These are phyloP conservation scores for Palythoa heliodiscus DNA, from an alignment of 92 coral and sea anemone genomes.

Conservation along the genomic window DNA sequence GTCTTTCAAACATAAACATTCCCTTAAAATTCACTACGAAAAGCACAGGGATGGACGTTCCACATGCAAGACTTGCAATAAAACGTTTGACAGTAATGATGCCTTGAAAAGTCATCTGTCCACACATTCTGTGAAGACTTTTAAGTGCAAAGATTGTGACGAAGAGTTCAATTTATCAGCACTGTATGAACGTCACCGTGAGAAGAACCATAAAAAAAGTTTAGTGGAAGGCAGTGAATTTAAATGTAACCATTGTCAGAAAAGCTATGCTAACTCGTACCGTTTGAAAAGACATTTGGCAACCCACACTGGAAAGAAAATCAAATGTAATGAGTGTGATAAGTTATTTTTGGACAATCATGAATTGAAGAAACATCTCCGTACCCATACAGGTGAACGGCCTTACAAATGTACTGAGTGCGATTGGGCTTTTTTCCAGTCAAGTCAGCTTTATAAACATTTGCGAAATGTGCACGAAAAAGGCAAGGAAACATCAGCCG, in stretches of 20 bases:
- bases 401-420: slow-evolving; percentile 30
- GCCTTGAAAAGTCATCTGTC: background rate
- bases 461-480: slow-evolving; percentile 3
- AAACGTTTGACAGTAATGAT: slow-evolving; percentile 13
- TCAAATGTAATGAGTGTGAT: slow-evolving; percentile 20
- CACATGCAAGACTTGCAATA: background rate
- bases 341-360: slow-evolving; percentile 18
- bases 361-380: slow-evolving; percentile 38
- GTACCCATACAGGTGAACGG: slow-evolving; percentile 37
- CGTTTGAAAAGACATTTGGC: slow-evolving; percentile 21
- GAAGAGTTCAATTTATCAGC: slow-evolving; percentile 25
- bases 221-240: background rate
- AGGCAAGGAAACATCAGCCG: background rate
- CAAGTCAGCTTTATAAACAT: slow-evolving; percentile 39
- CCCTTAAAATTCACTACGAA: background rate
- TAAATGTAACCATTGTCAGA: slow-evolving; percentile 16
- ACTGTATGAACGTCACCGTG: background rate
- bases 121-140: slow-evolving; percentile 19
- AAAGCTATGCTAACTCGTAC: background rate
- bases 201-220: background rate
- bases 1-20: background rate
- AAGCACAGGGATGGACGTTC: slow-evolving; percentile 4
- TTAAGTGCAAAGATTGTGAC: slow-evolving; percentile 22
- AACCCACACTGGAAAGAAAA: background rate
- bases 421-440: slow-evolving; percentile 24